phyloP scores from a whole-genome alignment of 2,888 invertebrate genomes.

The Drosophila falleni region DNA sequence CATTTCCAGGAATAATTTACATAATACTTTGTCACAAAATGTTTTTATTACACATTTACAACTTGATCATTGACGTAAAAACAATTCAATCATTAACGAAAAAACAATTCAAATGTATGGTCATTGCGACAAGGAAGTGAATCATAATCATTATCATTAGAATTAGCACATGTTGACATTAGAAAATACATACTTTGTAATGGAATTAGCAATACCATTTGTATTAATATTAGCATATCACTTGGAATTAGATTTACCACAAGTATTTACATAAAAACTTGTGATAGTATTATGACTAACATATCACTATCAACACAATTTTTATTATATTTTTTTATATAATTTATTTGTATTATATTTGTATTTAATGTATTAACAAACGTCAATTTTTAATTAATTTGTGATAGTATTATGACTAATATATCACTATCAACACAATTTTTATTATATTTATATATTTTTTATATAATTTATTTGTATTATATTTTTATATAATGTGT shows the following conservation, averaged over 20 bases:
- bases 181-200: no score
- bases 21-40: slow-evolving; percentile 52
- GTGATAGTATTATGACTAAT: no score
- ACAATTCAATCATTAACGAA: slow-evolving; percentile 17
- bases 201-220: no score
- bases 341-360: no score
- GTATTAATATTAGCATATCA: not conserved
- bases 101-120: slow-evolving; percentile 9
- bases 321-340: not conserved
- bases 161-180: not conserved
- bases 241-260: not conserved
- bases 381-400: not conserved
- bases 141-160: not conserved
- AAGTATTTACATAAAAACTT: not conserved
- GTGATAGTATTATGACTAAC: no score
- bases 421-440: not conserved
- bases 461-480: no score
- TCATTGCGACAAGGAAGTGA: slow-evolving; percentile 1
- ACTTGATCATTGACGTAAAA: slow-evolving; percentile 14
- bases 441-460: not conserved
- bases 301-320: not conserved
- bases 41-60: slow-evolving; percentile 26
- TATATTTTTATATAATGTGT: no score
- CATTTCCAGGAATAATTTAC: slow-evolving; percentile 83
- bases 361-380: no score